phyloP scores from a whole-genome alignment of 2,797 vertebrate species.

The Notolepis coatsorum region DNA sequence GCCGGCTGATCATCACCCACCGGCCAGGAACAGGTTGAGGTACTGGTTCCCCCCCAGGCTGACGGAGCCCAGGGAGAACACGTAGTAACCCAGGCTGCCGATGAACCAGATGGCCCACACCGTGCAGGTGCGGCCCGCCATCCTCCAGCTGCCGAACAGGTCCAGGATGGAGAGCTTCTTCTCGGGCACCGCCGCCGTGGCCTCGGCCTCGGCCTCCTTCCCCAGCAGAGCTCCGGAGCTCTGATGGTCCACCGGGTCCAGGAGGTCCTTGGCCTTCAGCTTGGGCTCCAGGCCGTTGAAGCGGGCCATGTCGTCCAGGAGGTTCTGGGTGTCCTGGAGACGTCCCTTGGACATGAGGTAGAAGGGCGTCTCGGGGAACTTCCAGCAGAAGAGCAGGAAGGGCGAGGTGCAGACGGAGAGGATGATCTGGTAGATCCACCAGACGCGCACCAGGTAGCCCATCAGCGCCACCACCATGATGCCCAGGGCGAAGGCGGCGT shows the following conservation, averaged over 20 bases:
- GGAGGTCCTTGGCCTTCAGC: slow-evolving; percentile 83
- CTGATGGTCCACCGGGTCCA: slow-evolving; percentile 63
- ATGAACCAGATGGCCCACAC: slow-evolving; percentile 96
- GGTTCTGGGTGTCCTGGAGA: slow-evolving; percentile 83
- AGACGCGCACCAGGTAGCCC: slow-evolving; percentile 89
- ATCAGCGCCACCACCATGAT: slow-evolving; percentile 91
- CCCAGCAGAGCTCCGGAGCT: slow-evolving; percentile 47
- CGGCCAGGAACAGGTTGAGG: slow-evolving; percentile 91
- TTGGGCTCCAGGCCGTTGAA: slow-evolving; percentile 83
- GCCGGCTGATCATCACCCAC: slow-evolving; percentile 74
- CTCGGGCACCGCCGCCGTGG: slow-evolving; percentile 3
- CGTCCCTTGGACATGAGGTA: slow-evolving; percentile 90
- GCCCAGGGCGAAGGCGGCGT: slow-evolving; percentile 92
- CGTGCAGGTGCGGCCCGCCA: slow-evolving; percentile 87
- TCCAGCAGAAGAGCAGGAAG: slow-evolving; percentile 93
- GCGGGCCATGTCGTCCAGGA: slow-evolving; percentile 85
- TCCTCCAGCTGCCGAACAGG: slow-evolving; percentile 87
- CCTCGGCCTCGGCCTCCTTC: slow-evolving; percentile 43
- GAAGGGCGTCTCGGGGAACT: slow-evolving; percentile 94
- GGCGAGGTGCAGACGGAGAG: slow-evolving; percentile 88
- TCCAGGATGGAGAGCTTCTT: slow-evolving; percentile 88
- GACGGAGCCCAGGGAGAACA: slow-evolving; percentile 91
- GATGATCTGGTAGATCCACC: slow-evolving; percentile 94
- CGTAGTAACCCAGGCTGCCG: slow-evolving; percentile 93
- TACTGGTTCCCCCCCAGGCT: slow-evolving; percentile 91